Conservation (phyloP, 2,888 invertebrate species). For the Synergus laeviventris region DNA sequence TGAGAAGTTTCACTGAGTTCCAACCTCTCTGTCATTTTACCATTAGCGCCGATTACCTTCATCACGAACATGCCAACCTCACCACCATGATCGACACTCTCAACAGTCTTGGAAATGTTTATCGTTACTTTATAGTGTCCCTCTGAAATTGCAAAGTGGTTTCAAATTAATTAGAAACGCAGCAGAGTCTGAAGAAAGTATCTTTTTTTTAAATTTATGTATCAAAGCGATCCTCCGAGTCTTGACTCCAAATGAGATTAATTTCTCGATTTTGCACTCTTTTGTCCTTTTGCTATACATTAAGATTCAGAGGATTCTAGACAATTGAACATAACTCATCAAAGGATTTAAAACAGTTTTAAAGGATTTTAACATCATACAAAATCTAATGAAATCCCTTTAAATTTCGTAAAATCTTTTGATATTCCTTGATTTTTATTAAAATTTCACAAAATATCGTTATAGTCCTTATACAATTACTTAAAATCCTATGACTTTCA, state of each 20-base stretch:
- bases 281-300: no score
- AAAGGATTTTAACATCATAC: no score
- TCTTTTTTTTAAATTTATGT: not conserved
- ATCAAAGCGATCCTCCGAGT: not conserved
- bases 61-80: constrained; percentile 86
- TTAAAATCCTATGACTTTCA: no score
- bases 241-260: not conserved
- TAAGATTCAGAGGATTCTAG: no score
- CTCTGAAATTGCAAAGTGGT: constrained; percentile 77
- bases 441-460: no score
- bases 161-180: not conserved
- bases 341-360: no score
- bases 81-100: constrained; percentile 85
- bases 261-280: no score
- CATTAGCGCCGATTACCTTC: constrained; percentile 81
- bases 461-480: no score
- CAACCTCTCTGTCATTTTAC: constrained; percentile 80
- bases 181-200: not conserved
- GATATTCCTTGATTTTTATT: no score
- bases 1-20: constrained; percentile 78
- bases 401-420: no score
- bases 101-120: constrained; percentile 84
- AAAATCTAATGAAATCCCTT: no score
- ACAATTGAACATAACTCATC: no score
- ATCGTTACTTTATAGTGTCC: constrained; percentile 87